These are phyloP conservation scores for Mus pahari DNA, from an alignment of 2,113 vertebrate species.

Conservation along the genomic window DNA sequence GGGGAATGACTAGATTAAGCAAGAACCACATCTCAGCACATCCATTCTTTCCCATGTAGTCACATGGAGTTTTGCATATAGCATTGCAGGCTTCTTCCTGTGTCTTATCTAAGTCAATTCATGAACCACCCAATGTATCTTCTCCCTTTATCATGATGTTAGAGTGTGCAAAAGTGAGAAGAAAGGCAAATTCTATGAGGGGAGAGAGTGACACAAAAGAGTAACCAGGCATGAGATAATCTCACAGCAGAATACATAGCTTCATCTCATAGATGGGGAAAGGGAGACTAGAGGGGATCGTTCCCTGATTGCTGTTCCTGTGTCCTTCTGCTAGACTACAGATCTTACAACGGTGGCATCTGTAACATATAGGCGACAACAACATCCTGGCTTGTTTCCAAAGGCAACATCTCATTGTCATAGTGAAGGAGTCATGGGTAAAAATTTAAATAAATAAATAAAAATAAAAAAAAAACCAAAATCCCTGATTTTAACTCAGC, in stretches of 20 bases:
- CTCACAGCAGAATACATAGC: background rate
- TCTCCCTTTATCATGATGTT: background rate
- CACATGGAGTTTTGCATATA: background rate
- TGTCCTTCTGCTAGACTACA: background rate
- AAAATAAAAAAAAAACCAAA: background rate
- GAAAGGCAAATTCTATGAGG: background rate
- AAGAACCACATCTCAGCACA: background rate
- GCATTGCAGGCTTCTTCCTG: background rate
- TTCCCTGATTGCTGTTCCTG: background rate
- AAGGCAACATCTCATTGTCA: background rate
- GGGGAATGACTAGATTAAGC: background rate
- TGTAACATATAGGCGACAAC: background rate
- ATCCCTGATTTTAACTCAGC: constrained; percentile 7
- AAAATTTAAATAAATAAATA: background rate
- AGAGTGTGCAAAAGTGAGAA: background rate
- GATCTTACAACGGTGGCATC: background rate
- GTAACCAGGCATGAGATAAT: background rate
- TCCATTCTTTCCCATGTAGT: background rate
- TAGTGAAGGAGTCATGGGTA: background rate
- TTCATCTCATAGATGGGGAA: background rate
- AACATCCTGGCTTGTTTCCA: background rate
- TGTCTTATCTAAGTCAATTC: background rate
- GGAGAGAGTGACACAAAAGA: background rate
- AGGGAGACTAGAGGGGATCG: background rate
- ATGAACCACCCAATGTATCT: background rate